phyloP scores from a whole-genome alignment of 2,113 vertebrate genomes.

The Galeopterus variegatus region DNA sequence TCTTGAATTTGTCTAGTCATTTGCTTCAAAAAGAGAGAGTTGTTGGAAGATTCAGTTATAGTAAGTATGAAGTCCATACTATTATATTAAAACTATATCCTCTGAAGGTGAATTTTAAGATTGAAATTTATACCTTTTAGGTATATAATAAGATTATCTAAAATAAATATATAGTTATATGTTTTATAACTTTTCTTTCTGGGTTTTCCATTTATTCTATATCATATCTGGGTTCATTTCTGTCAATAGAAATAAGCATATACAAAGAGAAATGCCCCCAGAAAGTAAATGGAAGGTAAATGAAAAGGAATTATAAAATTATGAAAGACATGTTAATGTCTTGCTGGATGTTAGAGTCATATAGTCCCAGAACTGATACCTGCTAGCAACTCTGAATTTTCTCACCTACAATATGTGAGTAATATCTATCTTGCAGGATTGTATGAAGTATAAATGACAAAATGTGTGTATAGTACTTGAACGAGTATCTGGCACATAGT shows the following conservation, averaged over 20 bases:
- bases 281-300: neutral
- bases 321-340: neutral
- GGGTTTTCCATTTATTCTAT: slow-evolving; percentile 14
- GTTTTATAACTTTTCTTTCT: neutral
- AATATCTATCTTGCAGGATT: neutral
- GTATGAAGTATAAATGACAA: neutral
- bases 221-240: neutral
- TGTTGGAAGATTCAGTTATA: neutral
- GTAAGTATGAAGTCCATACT: slow-evolving; percentile 29
- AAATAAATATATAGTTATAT: slow-evolving; percentile 36
- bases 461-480: neutral
- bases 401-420: neutral
- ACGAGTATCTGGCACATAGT: neutral
- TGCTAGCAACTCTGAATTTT: neutral
- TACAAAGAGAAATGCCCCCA: neutral
- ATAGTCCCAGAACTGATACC: neutral
- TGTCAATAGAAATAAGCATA: neutral
- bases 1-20: slow-evolving; percentile 7
- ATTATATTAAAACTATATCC: neutral
- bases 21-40: neutral
- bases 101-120: slow-evolving; percentile 12
- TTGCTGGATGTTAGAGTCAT: neutral
- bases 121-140: neutral
- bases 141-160: neutral
- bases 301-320: neutral